Percentiles rank a stretch among this genome's conserved stretches.
These are phyloP conservation scores for Centrocercus urophasianus DNA, from an alignment of 2,113 vertebrate genomes.

Conservation along the genomic window DNA sequence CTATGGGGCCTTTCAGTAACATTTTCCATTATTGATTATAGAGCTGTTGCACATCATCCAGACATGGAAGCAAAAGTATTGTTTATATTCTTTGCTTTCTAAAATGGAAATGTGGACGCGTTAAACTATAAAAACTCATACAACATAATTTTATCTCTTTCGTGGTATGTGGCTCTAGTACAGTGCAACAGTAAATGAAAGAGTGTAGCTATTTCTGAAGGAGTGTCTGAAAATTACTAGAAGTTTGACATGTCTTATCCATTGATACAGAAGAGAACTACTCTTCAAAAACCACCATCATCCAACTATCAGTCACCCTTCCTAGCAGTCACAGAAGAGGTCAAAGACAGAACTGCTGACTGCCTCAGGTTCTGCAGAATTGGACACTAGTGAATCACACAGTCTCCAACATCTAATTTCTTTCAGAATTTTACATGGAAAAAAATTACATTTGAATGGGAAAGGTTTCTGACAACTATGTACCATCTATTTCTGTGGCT, in stretches of 20 bases:
- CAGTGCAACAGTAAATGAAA: not conserved
- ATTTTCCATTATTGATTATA: conserved; percentile 43
- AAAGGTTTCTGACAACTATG: not conserved
- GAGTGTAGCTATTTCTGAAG: not conserved
- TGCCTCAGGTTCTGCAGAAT: not conserved
- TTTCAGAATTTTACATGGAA: not conserved
- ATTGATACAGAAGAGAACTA: not conserved
- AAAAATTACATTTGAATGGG: not conserved
- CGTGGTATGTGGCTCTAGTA: not conserved
- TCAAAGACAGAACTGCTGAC: not conserved
- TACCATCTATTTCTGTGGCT: not conserved
- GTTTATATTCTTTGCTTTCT: not conserved
- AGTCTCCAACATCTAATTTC: not conserved
- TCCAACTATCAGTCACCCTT: not conserved
- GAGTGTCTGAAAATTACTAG: not conserved
- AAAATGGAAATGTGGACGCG: not conserved
- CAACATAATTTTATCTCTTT: not conserved
- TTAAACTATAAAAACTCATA: not conserved
- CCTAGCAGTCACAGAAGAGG: not conserved
- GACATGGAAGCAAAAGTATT: not conserved
- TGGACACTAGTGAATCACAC: not conserved
- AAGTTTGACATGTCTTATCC: not conserved
- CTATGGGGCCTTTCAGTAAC: conserved; percentile 45
- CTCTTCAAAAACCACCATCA: not conserved
- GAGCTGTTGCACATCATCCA: not conserved